These are phyloP conservation scores for Disparrhopalites patrizii DNA, from an alignment of 2,888 invertebrate species.

Conservation along the genomic window DNA sequence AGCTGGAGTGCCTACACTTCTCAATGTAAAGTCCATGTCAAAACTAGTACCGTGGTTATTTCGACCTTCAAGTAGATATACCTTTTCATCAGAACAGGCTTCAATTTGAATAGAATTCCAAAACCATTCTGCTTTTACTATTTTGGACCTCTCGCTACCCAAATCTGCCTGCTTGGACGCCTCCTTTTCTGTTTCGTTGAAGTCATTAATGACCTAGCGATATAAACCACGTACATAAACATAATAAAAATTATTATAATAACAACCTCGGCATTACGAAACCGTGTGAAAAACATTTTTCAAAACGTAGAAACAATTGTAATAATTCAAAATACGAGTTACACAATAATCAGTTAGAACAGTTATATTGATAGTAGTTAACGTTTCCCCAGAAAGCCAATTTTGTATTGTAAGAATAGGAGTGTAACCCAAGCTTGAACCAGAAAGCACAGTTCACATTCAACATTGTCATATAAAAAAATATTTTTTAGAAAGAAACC, in stretches of 20 bases:
- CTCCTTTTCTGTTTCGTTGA: slow-evolving; percentile 63
- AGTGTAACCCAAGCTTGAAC: no score
- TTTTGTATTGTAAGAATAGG: no score
- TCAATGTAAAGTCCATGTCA: slow-evolving; percentile 21
- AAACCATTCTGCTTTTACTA: slow-evolving; percentile 94
- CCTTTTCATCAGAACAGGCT: slow-evolving; percentile 83
- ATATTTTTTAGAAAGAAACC: no score
- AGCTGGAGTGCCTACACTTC: slow-evolving; percentile 20
- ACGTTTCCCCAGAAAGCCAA: neutral
- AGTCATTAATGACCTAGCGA: slow-evolving; percentile 83
- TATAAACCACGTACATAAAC: neutral
- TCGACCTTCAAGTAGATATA: slow-evolving; percentile 74
- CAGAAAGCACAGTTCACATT: no score
- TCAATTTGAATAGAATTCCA: slow-evolving; percentile 98
- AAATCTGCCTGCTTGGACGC: slow-evolving; percentile 52
- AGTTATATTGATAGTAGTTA: no score
- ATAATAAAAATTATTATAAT: neutral
- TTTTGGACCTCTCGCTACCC: slow-evolving; percentile 57
- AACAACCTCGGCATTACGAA: neutral
- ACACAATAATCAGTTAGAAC: neutral
- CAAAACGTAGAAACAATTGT: no score
- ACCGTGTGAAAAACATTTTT: neutral
- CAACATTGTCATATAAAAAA: no score
- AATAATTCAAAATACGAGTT: no score
- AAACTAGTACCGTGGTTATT: slow-evolving; percentile 52